Evolutionary conservation across 2,113 vertebrate species (phyloP), one percentile per base, ranked within the genome.

Genomic region (Phaethornis superciliosus): DNA sequence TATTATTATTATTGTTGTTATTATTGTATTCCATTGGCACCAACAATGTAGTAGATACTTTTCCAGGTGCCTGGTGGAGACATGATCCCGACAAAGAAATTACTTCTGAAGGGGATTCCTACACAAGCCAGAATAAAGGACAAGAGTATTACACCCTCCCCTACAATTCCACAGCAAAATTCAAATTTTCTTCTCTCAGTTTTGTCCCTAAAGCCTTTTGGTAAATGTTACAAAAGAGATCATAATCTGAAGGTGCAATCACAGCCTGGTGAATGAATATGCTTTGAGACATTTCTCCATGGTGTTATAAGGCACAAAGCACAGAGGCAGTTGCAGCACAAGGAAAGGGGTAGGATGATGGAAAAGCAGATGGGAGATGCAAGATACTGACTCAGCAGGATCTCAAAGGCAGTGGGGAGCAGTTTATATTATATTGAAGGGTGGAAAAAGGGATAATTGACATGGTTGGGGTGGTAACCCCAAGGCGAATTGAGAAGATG

Each of bases 1-100:
- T 92, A 23, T 49, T 49, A 49, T 49, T 24, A 63, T 82, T 92
- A 67, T 89, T 95, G 37, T 85, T 91, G 42, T 85, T 91, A 37
- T 46, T 86, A 65, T 58, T 75, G 40, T 85, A 63, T 88, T 90
- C 46, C 49, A 30, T 19, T 71, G 54, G 37, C 32, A 68, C 42
- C 30, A 47, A 4, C 24, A 49, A 32, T 10, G 22, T 55, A 20
- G 49, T 94, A 40, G 79, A 15, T 68, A 40, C 40, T 78, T 15
- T 40, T 46, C 76, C 76, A 75, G 46, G 81, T 23, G 6, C 26
- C 21, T 60, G 44, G 12, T 83, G 30, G 30, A 82, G 59, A 52
- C 22, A 35, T 0, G 5, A n/a, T 62, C n/a, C 74, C 20, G 75
- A 70, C 24, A 90, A 79, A 87, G 44, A 42, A 14, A n/a, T 42